Evolutionary conservation across 2,888 invertebrate genomes (phyloP), one percentile per base, ranked within the genome.

Genomic region (Synergus umbraculus): DNA sequence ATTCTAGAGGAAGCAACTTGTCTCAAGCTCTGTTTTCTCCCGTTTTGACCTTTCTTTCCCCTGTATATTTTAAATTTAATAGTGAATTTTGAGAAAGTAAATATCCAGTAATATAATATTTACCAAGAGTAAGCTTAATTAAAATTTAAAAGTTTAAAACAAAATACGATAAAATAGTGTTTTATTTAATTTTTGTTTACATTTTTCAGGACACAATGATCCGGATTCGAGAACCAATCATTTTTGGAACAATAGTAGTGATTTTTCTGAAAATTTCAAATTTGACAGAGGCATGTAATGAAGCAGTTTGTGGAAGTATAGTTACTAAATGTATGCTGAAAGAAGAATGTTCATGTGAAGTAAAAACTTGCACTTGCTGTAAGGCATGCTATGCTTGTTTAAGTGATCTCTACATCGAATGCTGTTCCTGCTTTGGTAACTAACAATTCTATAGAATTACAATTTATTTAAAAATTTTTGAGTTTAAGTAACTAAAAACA

Each of bases 341-440:
- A 10, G 96, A 97, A 91, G 96, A 97, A 58, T 98, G 98, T 93
- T 97, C 97, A 92, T 98, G 98, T 92, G 97, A 98, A 91, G 93
- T 97, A 88, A 96, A 95, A 89, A 96, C 97, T 90, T 97, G 97
- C 90, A 95, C 96, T 7, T 98, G 98, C 91, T 98, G 97, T 92
- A 96, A 96, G 87, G 97, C 97, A 90, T 98, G 98, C 89, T 96
- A 95, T 85, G 96, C 95, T 89, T 98, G 98, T 89, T 94, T 98
- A 81, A 96, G 96, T 85, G 95, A 95, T 88, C 94, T 97, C 77
- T 98, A 97, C 92, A 95, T 95, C 82, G 97, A 98, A 92, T 98
- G 98, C 93, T 98, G 98, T 91, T 97, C 97, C 78, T 98, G 98
- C 93, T 97, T 98, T 87, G 98, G 98, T 98, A 93, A 95, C 96